Percentiles rank a stretch among this genome's conserved stretches.
Evolutionary conservation across 2,797 vertebrate genomes (phyloP).

Genomic region (Rachycentron canadum): DNA sequence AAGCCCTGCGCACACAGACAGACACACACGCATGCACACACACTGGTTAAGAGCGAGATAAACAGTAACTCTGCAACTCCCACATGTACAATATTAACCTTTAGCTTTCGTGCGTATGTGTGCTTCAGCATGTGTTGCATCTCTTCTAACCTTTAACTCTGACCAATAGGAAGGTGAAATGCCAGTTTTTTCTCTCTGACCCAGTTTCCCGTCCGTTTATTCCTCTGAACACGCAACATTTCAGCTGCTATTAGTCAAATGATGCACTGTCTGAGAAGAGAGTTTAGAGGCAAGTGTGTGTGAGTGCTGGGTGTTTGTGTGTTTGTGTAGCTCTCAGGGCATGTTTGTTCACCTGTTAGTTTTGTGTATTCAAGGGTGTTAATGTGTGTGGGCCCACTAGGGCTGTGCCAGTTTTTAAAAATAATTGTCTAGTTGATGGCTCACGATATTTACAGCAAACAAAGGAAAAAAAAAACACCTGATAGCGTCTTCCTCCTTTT

Average conservation of each 20-base stretch:
- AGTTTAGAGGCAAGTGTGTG: constrained; percentile 35
- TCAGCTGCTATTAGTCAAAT: constrained; percentile 82
- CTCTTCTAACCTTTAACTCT: constrained; percentile 74
- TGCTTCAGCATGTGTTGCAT: constrained; percentile 63
- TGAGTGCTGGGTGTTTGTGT: constrained; percentile 17
- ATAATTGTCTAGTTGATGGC: constrained; percentile 51
- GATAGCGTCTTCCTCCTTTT: constrained; percentile 4
- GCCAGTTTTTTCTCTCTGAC: constrained; percentile 69
- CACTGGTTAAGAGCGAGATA: constrained; percentile 60
- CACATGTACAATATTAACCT: constrained; percentile 78
- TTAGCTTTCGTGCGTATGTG: constrained; percentile 59
- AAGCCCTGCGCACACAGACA: constrained; percentile 34
- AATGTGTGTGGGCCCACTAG: constrained; percentile 52
- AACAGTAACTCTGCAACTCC: constrained; percentile 66
- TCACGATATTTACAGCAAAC: constrained; percentile 30
- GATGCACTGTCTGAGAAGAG: constrained; percentile 56
- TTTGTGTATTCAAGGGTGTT: constrained; percentile 65
- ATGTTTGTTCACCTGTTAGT: constrained; percentile 72
- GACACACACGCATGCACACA: constrained; percentile 38
- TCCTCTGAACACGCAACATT: constrained; percentile 80
- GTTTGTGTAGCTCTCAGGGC: constrained; percentile 24
- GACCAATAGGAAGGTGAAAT: constrained; percentile 77
- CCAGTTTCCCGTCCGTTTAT: constrained; percentile 76
- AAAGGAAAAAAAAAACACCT: constrained; percentile 28
- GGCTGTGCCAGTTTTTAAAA: constrained; percentile 47